Evolutionary conservation across 2,113 vertebrate species (phyloP).

Genomic region (Mastomys coucha): DNA sequence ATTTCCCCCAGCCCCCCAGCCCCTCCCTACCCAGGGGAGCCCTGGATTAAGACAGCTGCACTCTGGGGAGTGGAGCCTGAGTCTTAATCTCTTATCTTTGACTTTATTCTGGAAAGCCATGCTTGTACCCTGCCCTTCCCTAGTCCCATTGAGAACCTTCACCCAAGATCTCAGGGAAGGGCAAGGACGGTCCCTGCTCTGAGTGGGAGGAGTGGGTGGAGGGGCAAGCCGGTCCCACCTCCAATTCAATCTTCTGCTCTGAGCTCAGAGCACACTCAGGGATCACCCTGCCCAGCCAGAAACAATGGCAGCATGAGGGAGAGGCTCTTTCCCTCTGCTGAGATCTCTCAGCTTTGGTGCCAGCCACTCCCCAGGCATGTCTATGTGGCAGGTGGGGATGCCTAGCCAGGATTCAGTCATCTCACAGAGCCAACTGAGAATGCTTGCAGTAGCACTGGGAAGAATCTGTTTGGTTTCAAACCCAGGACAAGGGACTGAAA

Average conservation of each 20-base stretch:
- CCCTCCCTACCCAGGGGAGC: neutral
- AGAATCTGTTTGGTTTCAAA: neutral
- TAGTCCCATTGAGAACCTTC: conserved; percentile 22
- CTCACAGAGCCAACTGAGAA: neutral
- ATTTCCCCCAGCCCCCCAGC: neutral
- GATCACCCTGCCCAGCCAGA: neutral
- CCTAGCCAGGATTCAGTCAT: neutral
- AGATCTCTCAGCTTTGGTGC: neutral
- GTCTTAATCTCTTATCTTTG: conserved; percentile 54
- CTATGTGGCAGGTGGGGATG: accelerated
- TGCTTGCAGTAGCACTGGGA: too few relatives aligned
- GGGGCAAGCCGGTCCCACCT: conserved; percentile 2
- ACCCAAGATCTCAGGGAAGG: conserved; percentile 48
- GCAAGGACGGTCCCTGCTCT: neutral
- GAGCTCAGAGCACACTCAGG: conserved; percentile 31
- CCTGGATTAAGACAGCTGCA: neutral
- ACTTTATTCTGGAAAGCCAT: conserved; percentile 74
- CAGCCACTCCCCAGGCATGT: neutral
- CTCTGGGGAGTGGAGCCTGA: neutral
- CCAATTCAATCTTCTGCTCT: conserved; percentile 41
- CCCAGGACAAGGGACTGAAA: too few relatives aligned
- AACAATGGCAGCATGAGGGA: conserved; percentile 47
- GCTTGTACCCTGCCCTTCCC: conserved; percentile 19
- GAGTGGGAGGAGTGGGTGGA: conserved; percentile 22
- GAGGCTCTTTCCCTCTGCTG: neutral